Conservation (phyloP, 1,140 invertebrate genomes). For the Leptinotarsa lineolata region DNA sequence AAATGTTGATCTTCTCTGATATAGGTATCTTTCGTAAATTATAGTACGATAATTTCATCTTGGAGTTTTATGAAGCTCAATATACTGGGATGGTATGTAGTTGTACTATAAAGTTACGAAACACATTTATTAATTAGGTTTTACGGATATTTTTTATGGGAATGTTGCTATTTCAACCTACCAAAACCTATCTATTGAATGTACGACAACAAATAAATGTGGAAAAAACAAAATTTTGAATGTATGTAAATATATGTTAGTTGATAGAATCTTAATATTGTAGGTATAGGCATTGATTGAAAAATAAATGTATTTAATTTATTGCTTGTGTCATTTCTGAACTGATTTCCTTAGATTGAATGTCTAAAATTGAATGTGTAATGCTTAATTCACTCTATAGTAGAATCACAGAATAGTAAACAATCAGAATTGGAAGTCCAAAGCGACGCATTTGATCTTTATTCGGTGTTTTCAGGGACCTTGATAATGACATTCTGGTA, state of each 20-base stretch:
- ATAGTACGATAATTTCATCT: not conserved
- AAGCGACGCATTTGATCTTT: too few relatives aligned
- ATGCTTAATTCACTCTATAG: too few relatives aligned
- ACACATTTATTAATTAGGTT: constrained; percentile 31
- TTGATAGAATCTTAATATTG: constrained; percentile 42
- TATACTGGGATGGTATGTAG: not conserved
- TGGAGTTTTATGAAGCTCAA: not conserved
- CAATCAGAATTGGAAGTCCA: too few relatives aligned
- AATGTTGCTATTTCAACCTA: constrained; percentile 31
- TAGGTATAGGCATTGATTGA: constrained; percentile 45
- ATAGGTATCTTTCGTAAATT: not conserved
- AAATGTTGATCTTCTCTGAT: not conserved
- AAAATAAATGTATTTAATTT: constrained; percentile 50
- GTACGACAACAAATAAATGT: constrained; percentile 46
- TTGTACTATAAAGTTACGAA: constrained; percentile 10
- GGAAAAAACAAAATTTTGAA: constrained; percentile 45
- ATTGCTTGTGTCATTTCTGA: not conserved
- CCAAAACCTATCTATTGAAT: constrained; percentile 40
- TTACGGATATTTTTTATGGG: constrained; percentile 36
- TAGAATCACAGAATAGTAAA: too few relatives aligned
- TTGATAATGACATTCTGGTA: too few relatives aligned
- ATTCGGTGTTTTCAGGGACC: too few relatives aligned
- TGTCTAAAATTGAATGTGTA: too few relatives aligned
- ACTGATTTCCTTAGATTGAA: too few relatives aligned
- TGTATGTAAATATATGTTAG: constrained; percentile 53